Percentiles rank a stretch among this genome's conserved stretches.
Evolutionary conservation across 1,140 invertebrate species (phyloP).

Genomic region (Apis laboriosa): DNA sequence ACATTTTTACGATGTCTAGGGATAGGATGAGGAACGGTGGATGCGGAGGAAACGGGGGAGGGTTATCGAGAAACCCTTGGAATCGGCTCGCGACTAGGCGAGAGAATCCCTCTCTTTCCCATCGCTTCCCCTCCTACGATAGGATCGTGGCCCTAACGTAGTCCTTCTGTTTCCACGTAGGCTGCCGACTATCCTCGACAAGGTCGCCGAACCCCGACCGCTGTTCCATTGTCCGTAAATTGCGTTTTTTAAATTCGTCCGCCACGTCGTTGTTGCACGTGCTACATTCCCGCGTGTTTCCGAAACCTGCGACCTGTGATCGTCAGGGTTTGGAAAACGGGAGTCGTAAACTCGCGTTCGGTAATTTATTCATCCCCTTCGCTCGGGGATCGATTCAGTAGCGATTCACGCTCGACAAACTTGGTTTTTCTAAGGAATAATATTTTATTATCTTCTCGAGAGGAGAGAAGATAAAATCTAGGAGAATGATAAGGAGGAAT

Average conservation of each 20-base stretch:
- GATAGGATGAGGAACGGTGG: not conserved
- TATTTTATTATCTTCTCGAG: too few species aligned
- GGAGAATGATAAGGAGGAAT: not conserved
- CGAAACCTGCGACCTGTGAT: conserved; percentile 43
- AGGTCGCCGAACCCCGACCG: conserved; percentile 70
- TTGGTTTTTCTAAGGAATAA: too few species aligned
- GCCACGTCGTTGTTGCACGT: conserved; percentile 54
- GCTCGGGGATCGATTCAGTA: not conserved
- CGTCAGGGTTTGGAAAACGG: not conserved
- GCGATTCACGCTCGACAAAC: too few species aligned
- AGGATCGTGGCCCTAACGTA: conserved; percentile 36
- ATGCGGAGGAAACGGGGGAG: conserved; percentile 33
- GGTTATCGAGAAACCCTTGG: conserved; percentile 32
- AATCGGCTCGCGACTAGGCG: conserved; percentile 38
- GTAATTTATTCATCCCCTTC: not conserved
- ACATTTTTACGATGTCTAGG: conserved; percentile 73
- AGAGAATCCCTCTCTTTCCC: conserved; percentile 30
- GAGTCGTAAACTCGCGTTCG: not conserved
- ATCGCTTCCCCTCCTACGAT: conserved; percentile 12
- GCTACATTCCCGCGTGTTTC: conserved; percentile 52
- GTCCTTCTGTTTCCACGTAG: conserved; percentile 29
- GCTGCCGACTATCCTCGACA: conserved; percentile 30
- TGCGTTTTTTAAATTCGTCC: conserved; percentile 78
- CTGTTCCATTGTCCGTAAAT: conserved; percentile 77
- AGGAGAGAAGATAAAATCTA: too few species aligned